Evolutionary conservation across 2,113 vertebrate genomes (phyloP).

Genomic region (Anser brachyrhynchus): DNA sequence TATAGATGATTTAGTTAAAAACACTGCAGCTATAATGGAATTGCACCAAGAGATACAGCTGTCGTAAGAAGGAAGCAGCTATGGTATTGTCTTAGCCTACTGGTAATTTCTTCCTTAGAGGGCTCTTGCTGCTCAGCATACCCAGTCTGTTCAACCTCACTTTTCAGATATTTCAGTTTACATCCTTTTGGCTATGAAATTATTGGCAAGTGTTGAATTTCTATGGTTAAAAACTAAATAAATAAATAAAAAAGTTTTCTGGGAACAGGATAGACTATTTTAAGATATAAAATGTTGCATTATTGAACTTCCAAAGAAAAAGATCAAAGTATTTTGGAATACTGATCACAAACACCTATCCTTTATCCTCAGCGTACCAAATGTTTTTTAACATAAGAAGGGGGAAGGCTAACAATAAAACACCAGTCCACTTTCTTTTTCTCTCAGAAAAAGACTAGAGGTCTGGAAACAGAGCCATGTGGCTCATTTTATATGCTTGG

Average conservation of each 20-base stretch:
- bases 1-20: constrained; percentile 40
- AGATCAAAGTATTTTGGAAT: background rate
- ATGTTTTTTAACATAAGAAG: background rate
- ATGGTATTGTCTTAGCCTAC: background rate
- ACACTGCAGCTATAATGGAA: background rate
- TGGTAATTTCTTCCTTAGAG: background rate
- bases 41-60: background rate
- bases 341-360: background rate
- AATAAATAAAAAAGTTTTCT: background rate
- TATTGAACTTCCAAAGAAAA: background rate
- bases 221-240: background rate
- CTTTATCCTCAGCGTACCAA: background rate
- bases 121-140: background rate
- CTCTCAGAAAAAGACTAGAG: background rate
- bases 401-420: background rate
- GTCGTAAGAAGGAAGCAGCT: background rate
- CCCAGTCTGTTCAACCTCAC: background rate
- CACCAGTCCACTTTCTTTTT: background rate
- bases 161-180: background rate
- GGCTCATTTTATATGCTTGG: background rate
- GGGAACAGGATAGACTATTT: background rate
- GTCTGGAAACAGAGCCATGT: background rate
- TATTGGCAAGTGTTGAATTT: background rate
- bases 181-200: background rate
- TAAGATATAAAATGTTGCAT: background rate